phyloP scores from a whole-genome alignment of 1,140 invertebrate genomes.

The Goniozus legneri region DNA sequence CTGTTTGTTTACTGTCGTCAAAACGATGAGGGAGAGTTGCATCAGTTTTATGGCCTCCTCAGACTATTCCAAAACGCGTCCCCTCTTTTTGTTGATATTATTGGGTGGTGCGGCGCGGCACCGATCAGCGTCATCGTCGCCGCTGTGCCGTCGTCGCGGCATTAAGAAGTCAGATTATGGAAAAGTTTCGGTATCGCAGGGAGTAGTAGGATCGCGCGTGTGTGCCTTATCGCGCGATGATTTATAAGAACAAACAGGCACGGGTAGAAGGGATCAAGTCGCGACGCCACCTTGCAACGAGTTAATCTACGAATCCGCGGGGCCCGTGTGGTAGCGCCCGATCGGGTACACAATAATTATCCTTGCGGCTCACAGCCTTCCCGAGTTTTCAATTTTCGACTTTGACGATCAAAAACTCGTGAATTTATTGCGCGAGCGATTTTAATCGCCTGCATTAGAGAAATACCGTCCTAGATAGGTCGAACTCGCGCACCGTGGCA shows the following conservation, averaged over 20 bases:
- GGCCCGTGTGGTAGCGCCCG: slow-evolving; percentile 16
- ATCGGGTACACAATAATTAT: slow-evolving; percentile 18
- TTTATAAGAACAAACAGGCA: slow-evolving; percentile 52
- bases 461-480: too few species aligned
- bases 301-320: slow-evolving; percentile 41
- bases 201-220: slow-evolving; percentile 22
- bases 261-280: slow-evolving; percentile 32
- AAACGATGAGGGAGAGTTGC: too few species aligned
- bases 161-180: slow-evolving; percentile 35
- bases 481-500: too few species aligned
- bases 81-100: background rate
- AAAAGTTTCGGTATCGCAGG: slow-evolving; percentile 34
- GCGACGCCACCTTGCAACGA: slow-evolving; percentile 44
- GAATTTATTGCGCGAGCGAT: too few species aligned
- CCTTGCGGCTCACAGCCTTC: slow-evolving; percentile 11
- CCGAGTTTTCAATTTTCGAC: too few species aligned
- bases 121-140: slow-evolving; percentile 1
- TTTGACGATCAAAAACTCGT: too few species aligned
- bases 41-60: too few species aligned
- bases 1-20: too few species aligned
- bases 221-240: slow-evolving; percentile 47
- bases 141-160: slow-evolving; percentile 7
- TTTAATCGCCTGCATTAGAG: too few species aligned
- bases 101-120: background rate
- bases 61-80: too few species aligned